A percentile compares a stretch with the other conserved stretches of the same genome.
These are phyloP conservation scores for Pheosia gnoma DNA, from an alignment of 2,888 invertebrate genomes.

Conservation along the genomic window DNA sequence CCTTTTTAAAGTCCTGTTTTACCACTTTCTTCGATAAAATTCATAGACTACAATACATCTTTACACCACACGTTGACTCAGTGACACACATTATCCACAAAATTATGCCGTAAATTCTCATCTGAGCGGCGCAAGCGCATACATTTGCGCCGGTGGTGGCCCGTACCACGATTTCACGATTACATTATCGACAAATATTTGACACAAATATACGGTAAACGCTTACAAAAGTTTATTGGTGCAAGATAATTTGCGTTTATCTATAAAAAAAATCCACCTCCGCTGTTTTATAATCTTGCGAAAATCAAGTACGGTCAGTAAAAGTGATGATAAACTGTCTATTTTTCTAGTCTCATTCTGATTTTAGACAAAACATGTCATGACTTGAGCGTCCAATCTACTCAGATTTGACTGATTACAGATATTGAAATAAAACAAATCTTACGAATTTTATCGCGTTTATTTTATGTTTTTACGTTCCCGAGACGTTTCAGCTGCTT, in stretches of 20 bases:
- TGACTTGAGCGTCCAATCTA: too few relatives aligned
- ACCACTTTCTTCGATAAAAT: slow-evolving; percentile 29
- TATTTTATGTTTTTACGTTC: too few relatives aligned
- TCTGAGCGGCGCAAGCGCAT: slow-evolving; percentile 35
- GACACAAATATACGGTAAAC: slow-evolving; percentile 15
- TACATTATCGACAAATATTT: slow-evolving; percentile 7
- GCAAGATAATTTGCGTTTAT: slow-evolving; percentile 26
- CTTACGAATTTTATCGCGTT: too few relatives aligned
- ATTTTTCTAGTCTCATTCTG: too few relatives aligned
- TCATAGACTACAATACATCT: slow-evolving; percentile 31
- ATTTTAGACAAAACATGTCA: too few relatives aligned
- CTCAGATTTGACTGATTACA: too few relatives aligned
- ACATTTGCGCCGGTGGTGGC: slow-evolving; percentile 19
- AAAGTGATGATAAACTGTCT: neutral
- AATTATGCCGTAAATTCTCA: slow-evolving; percentile 64
- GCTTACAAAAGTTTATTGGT: slow-evolving; percentile 24
- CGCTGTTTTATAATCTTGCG: slow-evolving; percentile 29
- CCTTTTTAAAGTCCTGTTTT: slow-evolving; percentile 7
- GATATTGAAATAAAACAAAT: too few relatives aligned
- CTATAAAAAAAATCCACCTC: slow-evolving; percentile 24
- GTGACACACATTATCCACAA: slow-evolving; percentile 57
- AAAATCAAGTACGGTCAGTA: slow-evolving; percentile 21
- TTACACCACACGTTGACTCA: slow-evolving; percentile 39
- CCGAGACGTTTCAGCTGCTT: too few relatives aligned
- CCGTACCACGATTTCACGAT: slow-evolving; percentile 30